phyloP scores from a whole-genome alignment of 2,113 vertebrate genomes.

The Lanius collurio region DNA sequence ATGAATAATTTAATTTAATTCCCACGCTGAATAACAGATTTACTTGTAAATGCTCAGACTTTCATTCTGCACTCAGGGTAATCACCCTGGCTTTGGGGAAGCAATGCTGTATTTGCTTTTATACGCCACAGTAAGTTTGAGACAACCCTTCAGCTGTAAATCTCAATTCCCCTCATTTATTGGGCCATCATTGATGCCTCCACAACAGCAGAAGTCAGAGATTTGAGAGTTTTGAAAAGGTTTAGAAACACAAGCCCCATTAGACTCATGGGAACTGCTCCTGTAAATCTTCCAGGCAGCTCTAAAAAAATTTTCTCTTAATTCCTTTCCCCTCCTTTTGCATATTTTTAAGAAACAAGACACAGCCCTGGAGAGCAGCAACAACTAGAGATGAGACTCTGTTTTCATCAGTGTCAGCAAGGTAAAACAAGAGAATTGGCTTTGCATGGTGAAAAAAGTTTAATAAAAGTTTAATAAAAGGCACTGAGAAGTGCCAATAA shows the following conservation, averaged over 20 bases:
- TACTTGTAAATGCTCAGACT: slow-evolving; percentile 44
- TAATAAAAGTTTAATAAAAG: not conserved
- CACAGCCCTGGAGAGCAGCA: not conserved
- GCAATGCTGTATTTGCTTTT: slow-evolving; percentile 35
- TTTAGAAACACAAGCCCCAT: slow-evolving; percentile 8
- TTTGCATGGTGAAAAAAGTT: not conserved
- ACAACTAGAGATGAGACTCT: not conserved
- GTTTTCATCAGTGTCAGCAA: fast-evolving
- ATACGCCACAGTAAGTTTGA: not conserved
- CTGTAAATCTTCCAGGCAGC: not conserved
- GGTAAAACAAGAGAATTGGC: not conserved
- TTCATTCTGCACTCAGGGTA: slow-evolving; percentile 26
- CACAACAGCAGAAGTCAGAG: slow-evolving; percentile 7
- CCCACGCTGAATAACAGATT: slow-evolving; percentile 30
- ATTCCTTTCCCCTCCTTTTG: not conserved
- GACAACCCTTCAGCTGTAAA: slow-evolving; percentile 41
- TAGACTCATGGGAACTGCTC: not conserved
- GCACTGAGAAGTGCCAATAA: not conserved
- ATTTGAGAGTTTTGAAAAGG: not conserved
- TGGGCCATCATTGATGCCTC: not conserved
- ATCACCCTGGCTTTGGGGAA: not conserved
- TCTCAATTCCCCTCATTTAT: slow-evolving; percentile 30
- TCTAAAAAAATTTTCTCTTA: not conserved
- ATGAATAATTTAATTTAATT: slow-evolving; percentile 61
- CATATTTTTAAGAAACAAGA: not conserved